phyloP scores from a whole-genome alignment of 2,113 vertebrate genomes.

The Hypanus sabinus region DNA sequence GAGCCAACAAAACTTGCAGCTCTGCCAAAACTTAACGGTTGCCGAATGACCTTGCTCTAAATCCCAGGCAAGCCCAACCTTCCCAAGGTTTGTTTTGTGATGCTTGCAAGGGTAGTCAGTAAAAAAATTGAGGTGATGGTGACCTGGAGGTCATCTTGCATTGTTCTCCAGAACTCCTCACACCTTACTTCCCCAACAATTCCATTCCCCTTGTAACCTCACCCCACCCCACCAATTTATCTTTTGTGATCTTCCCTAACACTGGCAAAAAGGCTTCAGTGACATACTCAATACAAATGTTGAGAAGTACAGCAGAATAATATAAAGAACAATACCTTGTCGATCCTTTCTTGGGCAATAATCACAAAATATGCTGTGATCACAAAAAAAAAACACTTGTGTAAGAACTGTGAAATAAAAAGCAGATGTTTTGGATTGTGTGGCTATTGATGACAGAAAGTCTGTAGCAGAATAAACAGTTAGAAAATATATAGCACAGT shows the following conservation, averaged over 20 bases:
- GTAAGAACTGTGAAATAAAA: slow-evolving; percentile 46
- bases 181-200: background rate
- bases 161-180: background rate
- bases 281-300: background rate
- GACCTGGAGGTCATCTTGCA: background rate
- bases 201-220: no score
- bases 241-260: background rate
- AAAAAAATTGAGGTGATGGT: background rate
- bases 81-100: background rate
- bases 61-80: background rate
- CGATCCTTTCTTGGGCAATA: slow-evolving; percentile 37
- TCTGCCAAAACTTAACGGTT: background rate
- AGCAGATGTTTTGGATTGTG: slow-evolving; percentile 47
- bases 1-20: slow-evolving; percentile 3
- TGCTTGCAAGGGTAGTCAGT: background rate
- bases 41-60: background rate
- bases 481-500: background rate
- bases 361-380: slow-evolving; percentile 38
- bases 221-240: background rate
- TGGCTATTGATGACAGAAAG: slow-evolving; percentile 39
- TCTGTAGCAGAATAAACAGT: slow-evolving; percentile 29
- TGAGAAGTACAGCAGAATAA: background rate
- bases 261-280: background rate
- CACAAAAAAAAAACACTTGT: slow-evolving; percentile 42
- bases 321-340: background rate